Evolutionary conservation across 2,113 vertebrate genomes (phyloP).

Genomic region (Salvator merianae): DNA sequence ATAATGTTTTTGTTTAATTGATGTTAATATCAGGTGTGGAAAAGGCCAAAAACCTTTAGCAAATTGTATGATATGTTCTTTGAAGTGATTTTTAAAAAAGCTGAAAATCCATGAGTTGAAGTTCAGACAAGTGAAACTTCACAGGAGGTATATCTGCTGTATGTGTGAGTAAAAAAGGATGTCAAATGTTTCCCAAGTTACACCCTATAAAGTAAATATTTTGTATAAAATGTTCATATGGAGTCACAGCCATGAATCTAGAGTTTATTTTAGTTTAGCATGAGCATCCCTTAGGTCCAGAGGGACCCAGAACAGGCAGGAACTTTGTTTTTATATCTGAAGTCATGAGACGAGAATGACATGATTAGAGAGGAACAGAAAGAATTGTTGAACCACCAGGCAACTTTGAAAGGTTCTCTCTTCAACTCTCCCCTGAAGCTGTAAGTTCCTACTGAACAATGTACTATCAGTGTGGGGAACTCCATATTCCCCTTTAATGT

Average conservation of each 20-base stretch:
- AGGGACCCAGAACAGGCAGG: not conserved
- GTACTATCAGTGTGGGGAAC: not conserved
- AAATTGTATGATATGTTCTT: too few species aligned
- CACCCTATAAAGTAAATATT: not conserved
- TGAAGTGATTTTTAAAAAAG: too few species aligned
- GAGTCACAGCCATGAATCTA: not conserved
- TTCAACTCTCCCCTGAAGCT: not conserved
- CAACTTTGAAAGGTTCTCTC: not conserved
- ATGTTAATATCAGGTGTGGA: not conserved
- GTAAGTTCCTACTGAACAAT: not conserved
- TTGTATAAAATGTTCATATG: not conserved
- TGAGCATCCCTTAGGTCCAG: not conserved
- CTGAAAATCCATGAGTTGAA: not conserved
- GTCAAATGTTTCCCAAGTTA: not conserved
- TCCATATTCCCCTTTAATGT: not conserved
- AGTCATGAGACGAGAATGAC: not conserved
- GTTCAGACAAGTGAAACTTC: not conserved
- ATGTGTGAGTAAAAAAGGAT: not conserved
- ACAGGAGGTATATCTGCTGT: not conserved
- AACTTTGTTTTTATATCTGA: not conserved
- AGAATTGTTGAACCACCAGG: not conserved
- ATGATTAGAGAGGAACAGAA: not conserved
- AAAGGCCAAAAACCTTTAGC: not conserved
- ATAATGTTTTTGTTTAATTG: not conserved
- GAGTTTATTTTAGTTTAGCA: not conserved